Base-by-base conservation (phyloP, 2,888 invertebrate genomes). In the Megalurothrips usitatus region DNA sequence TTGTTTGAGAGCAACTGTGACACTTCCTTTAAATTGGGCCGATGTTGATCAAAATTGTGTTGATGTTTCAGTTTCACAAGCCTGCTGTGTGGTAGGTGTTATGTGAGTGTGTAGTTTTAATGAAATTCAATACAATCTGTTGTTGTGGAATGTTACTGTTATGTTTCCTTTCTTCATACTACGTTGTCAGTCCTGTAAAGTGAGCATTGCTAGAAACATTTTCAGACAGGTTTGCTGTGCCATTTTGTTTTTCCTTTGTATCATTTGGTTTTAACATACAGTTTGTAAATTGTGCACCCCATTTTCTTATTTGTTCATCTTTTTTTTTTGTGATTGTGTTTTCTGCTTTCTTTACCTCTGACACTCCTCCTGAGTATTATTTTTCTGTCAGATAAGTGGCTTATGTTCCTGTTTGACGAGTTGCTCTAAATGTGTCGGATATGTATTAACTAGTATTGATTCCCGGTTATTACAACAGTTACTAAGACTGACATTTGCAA, bases 401-500 rank as follows among this genome's bases (percentile, higher is more conserved):
- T 58, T 10, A 43, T n/a, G n/a, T 58, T 58, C 58, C 58, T 58
- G 58, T n/a, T 75, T 75, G 68, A 26, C 68, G 26, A 23, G 68
- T 75, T 26, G 23, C 68, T 75, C 11, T 75, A 23, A 26, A 26
- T 75, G 12, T 58, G 58, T 23, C 26, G 26, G 23, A 23, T 75
- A 26, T 75, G 68, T 75, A 75, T 75, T 75, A 75, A 75, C 26
- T 23, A 75, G 68, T 75, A 75, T 75, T 75, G 68, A 75, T 75
- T 19, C 68, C 68, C 68, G 68, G 68, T 75, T 75, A 75, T 75
- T 75, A 75, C 68, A 12, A 75, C 68, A 75, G 68, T 75, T 75
- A n/a, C 23, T 75, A 75, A 75, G 68, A 75, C 68, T 75, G 68
- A 75, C 68, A 75, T 75, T 75, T 75, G 68, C 68, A 75, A 75